Evolutionary conservation across 1,140 invertebrate species (phyloP).

Genomic region (Drosophila kurseongensis): DNA sequence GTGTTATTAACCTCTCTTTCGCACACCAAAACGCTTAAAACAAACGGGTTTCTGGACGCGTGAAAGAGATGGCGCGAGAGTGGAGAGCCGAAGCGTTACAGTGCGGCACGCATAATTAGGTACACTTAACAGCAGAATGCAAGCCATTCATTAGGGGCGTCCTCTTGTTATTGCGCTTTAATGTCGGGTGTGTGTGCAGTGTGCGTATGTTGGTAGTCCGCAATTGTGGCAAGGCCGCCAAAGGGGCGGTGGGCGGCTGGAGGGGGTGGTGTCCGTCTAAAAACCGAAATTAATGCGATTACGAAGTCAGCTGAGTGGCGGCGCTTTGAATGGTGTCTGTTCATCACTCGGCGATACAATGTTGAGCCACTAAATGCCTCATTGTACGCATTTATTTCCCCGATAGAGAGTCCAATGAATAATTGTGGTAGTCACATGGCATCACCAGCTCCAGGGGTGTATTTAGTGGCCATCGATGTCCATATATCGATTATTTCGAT

Average conservation of each 20-base stretch:
- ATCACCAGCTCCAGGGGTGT: background rate
- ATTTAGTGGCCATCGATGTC: conserved; percentile 3
- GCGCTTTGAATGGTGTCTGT: conserved; percentile 36
- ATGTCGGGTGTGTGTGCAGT: conserved; percentile 11
- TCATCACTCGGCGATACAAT: conserved; percentile 28
- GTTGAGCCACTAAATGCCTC: conserved; percentile 37
- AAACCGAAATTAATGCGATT: conserved; percentile 41
- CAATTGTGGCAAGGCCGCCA: conserved; percentile 35
- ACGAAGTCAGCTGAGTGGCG: conserved; percentile 44
- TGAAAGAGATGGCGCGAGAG: background rate
- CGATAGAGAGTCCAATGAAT: conserved; percentile 2
- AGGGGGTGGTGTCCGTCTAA: conserved; percentile 9
- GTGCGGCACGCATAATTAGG: conserved; percentile 76
- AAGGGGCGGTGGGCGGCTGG: background rate
- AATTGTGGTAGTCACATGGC: background rate
- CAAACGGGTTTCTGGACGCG: conserved; percentile 61
- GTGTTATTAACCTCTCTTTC: conserved; percentile 68
- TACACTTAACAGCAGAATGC: conserved; percentile 73
- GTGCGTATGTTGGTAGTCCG: conserved; percentile 33
- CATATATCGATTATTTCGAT: conserved; percentile 25
- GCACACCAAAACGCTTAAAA: conserved; percentile 43
- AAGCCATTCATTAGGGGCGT: conserved; percentile 75
- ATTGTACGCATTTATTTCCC: conserved; percentile 8
- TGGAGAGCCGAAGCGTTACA: conserved; percentile 45
- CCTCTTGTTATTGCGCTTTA: conserved; percentile 57